Conservation (phyloP, 2,888 invertebrate species). For the Bellardia pandia region DNA sequence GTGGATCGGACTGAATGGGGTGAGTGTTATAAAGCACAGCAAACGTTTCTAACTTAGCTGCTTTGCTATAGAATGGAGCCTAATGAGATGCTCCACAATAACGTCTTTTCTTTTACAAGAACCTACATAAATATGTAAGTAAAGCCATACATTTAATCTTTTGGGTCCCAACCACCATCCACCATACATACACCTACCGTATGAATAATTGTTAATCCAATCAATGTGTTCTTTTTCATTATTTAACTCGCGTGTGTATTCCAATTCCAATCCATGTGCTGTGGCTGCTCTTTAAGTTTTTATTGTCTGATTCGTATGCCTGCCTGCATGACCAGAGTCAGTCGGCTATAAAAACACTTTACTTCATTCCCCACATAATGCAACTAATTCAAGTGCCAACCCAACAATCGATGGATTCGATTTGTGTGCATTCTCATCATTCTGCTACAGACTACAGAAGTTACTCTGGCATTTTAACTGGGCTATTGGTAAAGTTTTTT, state of each 20-base stretch:
- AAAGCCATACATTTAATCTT: constrained; percentile 27
- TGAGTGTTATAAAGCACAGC: neutral
- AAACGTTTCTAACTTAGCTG: constrained; percentile 34
- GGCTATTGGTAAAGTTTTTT: constrained; percentile 15
- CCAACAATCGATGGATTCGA: constrained; percentile 54
- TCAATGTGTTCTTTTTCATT: constrained; percentile 57
- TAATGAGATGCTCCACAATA: constrained; percentile 66
- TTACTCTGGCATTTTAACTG: constrained; percentile 4
- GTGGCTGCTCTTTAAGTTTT: constrained; percentile 39
- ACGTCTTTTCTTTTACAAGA: constrained; percentile 47
- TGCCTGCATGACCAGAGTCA: constrained; percentile 12
- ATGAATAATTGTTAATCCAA: constrained; percentile 73
- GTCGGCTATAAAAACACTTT: constrained; percentile 45
- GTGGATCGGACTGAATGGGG: neutral
- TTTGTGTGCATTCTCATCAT: constrained; percentile 6
- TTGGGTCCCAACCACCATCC: neutral
- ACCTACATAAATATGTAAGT: neutral
- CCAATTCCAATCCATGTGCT: neutral
- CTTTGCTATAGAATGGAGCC: constrained; percentile 62
- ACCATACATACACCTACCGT: constrained; percentile 49
- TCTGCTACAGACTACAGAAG: neutral
- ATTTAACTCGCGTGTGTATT: neutral
- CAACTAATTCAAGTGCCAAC: constrained; percentile 57
- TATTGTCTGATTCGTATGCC: neutral
- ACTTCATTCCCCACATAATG: constrained; percentile 23